Conservation (phyloP, 2,888 invertebrate species). For the Dicyrtoma fusca region DNA sequence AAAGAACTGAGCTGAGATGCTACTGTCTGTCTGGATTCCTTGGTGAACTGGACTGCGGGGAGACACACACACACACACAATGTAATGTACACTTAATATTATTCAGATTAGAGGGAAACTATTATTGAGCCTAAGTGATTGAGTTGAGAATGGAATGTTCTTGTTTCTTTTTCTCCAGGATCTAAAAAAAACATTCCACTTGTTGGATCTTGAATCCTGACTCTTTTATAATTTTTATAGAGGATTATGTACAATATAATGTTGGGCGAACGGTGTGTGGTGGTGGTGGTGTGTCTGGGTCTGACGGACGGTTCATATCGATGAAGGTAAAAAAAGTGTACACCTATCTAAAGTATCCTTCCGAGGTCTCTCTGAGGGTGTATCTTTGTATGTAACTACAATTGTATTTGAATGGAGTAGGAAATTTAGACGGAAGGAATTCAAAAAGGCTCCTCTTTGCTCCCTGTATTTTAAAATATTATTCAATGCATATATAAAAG, state of each 20-base stretch:
- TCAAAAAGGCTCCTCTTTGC: conserved; percentile 32
- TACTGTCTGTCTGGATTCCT: too few relatives aligned
- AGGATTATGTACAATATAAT: too few relatives aligned
- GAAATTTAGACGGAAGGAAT: conserved; percentile 13
- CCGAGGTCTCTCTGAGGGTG: too few relatives aligned
- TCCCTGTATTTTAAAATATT: conserved; percentile 32
- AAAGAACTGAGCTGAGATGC: too few relatives aligned
- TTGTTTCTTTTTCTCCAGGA: conserved; percentile 31
- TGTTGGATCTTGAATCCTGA: conserved; percentile 11
- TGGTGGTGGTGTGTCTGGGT: too few relatives aligned
- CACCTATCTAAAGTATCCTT: background rate
- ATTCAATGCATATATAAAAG: conserved; percentile 29
- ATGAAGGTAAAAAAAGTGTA: background rate
- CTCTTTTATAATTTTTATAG: conserved; percentile 7
- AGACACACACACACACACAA: too few relatives aligned
- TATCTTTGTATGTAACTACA: background rate
- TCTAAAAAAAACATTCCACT: conserved; percentile 33
- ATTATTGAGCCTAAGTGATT: conserved; percentile 4
- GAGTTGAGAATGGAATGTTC: conserved; percentile 27
- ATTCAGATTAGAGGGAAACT: too few relatives aligned
- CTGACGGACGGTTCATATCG: too few relatives aligned
- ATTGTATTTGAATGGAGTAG: background rate
- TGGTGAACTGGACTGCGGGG: too few relatives aligned
- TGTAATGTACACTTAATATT: too few relatives aligned
- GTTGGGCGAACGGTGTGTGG: too few relatives aligned